Conservation (phyloP, 2,888 invertebrate genomes). For the Adela reaumurella region DNA sequence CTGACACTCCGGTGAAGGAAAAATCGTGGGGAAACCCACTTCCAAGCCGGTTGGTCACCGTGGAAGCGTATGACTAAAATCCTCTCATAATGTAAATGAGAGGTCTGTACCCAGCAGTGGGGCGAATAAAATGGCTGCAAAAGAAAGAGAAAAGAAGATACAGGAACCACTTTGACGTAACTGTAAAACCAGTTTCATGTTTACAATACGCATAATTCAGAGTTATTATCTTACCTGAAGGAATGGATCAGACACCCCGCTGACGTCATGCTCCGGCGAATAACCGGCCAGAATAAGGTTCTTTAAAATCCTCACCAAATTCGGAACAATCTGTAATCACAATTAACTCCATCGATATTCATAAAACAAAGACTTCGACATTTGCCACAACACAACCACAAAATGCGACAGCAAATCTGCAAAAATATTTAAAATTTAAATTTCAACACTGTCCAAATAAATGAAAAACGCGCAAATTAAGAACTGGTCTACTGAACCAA, state of each 20-base stretch:
- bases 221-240: slow-evolving; percentile 94
- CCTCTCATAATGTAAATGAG: no score
- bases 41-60: no score
- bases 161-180: no score
- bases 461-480: neutral
- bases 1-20: no score
- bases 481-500: neutral
- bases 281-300: slow-evolving; percentile 98
- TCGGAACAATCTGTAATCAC: slow-evolving; percentile 89
- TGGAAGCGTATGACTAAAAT: no score
- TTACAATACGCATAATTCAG: no score
- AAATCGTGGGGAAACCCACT: no score
- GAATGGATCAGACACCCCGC: slow-evolving; percentile 98
- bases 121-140: no score
- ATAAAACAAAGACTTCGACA: neutral
- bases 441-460: neutral
- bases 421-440: neutral
- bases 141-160: no score
- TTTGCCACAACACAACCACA: neutral
- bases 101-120: no score
- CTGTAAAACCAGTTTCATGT: no score
- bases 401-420: neutral
- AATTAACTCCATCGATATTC: slow-evolving; percentile 8
- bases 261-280: slow-evolving; percentile 99
- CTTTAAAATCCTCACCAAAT: slow-evolving; percentile 96